A percentile compares a stretch with the other conserved stretches of the same genome.
Evolutionary conservation across 2,888 invertebrate species (phyloP).

Genomic region (Chloromyia formosa): DNA sequence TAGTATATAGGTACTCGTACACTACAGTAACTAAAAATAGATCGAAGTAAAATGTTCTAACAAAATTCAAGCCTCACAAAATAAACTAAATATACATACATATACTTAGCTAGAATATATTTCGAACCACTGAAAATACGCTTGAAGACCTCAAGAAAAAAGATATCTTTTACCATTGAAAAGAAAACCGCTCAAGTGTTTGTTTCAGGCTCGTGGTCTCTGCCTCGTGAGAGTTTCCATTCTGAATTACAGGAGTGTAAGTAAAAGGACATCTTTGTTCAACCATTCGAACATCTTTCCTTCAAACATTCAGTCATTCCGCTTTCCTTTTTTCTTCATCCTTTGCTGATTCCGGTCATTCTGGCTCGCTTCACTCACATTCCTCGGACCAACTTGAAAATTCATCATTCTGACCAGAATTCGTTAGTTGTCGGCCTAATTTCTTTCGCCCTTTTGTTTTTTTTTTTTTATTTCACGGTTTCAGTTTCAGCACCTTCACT

Average conservation of each 20-base stretch:
- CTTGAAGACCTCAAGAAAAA: background rate
- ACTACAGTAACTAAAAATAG: too few species aligned
- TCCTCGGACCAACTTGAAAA: too few species aligned
- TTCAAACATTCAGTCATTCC: background rate
- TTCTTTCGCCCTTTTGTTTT: slow-evolving; percentile 5
- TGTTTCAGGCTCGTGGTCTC: background rate
- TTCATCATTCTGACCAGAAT: background rate
- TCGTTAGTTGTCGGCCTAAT: slow-evolving; percentile 21
- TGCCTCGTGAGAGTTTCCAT: background rate
- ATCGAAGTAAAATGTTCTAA: too few species aligned
- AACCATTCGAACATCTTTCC: background rate
- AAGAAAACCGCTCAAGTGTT: background rate
- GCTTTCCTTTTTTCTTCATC: background rate
- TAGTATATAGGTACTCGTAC: too few species aligned
- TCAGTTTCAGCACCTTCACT: background rate
- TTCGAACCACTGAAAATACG: too few species aligned
- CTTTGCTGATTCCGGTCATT: background rate
- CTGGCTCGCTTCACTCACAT: too few species aligned
- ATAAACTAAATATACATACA: too few species aligned
- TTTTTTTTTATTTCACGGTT: background rate
- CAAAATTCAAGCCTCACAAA: too few species aligned
- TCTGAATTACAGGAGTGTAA: slow-evolving; percentile 17
- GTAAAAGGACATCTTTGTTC: background rate
- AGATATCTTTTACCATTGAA: background rate
- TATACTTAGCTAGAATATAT: too few species aligned